Base-by-base conservation (phyloP, 2,797 vertebrate species). In the Acestrorhynchus altus region DNA sequence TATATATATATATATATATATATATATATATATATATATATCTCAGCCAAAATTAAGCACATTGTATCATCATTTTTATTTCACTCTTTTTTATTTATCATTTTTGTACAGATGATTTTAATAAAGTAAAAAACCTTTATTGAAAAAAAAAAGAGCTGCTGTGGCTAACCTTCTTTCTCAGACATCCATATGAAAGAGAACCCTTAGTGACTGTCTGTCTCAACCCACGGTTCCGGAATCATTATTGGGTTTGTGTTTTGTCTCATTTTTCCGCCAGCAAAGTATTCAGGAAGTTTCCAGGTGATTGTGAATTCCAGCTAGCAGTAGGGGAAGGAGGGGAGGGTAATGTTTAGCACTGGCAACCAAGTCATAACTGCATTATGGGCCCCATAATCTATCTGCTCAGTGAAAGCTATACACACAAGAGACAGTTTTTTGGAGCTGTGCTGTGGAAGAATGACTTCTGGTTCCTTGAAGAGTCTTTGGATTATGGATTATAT, bases 91-190 rank as follows among this genome's bases (percentile, higher is more conserved):
- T 83, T 88, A 92, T 92, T 64, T 72, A 61, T 63, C 16, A 60
- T 82, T 79, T 92, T 93, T 94, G 92, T 95, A 94, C 92, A 95
- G 92, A 92, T 93, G 89, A 92, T 83, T 86, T 87, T 90, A 95
- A 95, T 94, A 93, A 94, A 95, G 93, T 92, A 94, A 35, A 94
- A 94, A 94, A 92, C 9, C 15, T 91, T 94, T 94, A 93, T 93
- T 92, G 90, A 91, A 86, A 86, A 90, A 83, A 72, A 59, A 56
- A 35, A 51, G 39, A 59, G 63, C 61, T 54, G 54, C 9, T 64
- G 67, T 51, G 13, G 3, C 49, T 60, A 22, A 81, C 73, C 56
- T 75, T 66, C 74, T 83, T 83, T 86, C 66, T 63, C 70, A 81
- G 76, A 80, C 28, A 78, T 61, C 59, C 72, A 80, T 49, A 78